phyloP scores from a whole-genome alignment of 2,797 vertebrate species.

The Pachyuromys duprasi region DNA sequence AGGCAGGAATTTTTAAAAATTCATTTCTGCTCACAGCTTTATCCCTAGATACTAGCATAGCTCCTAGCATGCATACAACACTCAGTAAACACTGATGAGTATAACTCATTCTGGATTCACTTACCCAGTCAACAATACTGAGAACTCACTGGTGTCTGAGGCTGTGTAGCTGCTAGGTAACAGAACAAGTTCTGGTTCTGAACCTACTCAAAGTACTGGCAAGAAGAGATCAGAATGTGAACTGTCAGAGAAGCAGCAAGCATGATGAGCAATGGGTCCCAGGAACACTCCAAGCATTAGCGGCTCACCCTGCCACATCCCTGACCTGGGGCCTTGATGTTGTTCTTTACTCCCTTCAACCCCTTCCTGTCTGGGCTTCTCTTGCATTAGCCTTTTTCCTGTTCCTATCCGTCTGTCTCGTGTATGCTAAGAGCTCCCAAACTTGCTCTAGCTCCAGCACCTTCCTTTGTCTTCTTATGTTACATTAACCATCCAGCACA shows the following conservation, averaged over 20 bases:
- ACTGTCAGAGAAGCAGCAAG: not conserved
- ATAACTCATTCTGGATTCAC: not conserved
- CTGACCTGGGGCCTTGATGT: no score
- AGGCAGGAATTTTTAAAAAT: not conserved
- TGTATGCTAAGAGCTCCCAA: not conserved
- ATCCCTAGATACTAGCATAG: not conserved
- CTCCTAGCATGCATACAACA: not conserved
- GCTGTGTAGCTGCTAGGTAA: not conserved
- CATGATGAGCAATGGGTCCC: not conserved
- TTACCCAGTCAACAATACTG: slow-evolving; percentile 34
- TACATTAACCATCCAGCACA: not conserved
- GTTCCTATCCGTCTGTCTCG: not conserved
- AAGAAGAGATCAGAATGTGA: not conserved
- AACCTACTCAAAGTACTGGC: not conserved
- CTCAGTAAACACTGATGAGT: not conserved
- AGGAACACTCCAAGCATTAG: not conserved
- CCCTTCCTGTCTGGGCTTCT: slow-evolving; percentile 12
- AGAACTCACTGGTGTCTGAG: not conserved
- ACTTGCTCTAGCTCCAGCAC: not conserved
- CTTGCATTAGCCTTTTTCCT: slow-evolving; percentile 12
- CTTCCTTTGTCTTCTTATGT: not conserved
- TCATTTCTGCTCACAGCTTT: slow-evolving; percentile 12
- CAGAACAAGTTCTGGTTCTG: not conserved
- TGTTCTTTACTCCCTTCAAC: slow-evolving; percentile 35
- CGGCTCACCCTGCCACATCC: not conserved